phyloP scores from a whole-genome alignment of 2,888 invertebrate species.

The Phorcus lineatus region DNA sequence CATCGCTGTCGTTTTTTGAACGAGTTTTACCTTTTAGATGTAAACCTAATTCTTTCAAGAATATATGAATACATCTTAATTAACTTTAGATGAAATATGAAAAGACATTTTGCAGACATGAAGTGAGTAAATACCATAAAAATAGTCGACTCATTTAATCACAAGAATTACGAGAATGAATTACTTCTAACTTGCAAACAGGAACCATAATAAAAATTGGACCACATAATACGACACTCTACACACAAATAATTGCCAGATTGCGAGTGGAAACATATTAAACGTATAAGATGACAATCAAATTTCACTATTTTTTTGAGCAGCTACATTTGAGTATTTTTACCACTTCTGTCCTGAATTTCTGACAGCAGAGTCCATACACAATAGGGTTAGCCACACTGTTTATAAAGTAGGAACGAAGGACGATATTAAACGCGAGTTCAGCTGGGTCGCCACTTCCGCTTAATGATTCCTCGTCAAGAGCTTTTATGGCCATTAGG shows the following conservation, averaged over 20 bases:
- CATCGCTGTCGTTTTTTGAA: no score
- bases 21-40: not conserved
- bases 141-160: no score
- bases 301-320: not conserved
- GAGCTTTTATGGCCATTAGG: constrained; percentile 50
- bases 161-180: no score
- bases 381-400: constrained; percentile 60
- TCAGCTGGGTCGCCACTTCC: constrained; percentile 41
- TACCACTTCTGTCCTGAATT: constrained; percentile 49
- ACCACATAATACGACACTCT: no score
- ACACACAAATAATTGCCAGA: not conserved
- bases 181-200: no score
- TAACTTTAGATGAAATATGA: not conserved
- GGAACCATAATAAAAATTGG: no score
- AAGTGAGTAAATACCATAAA: no score
- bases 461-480: constrained; percentile 47
- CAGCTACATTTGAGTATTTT: constrained; percentile 29
- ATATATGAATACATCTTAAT: not conserved
- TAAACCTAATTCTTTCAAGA: not conserved
- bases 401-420: constrained; percentile 64
- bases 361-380: constrained; percentile 57
- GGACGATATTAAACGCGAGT: constrained; percentile 52
- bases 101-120: no score
- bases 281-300: not conserved
- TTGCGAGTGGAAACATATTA: not conserved